Evolutionary conservation across 2,113 vertebrate genomes (phyloP).

Genomic region (Dermatemys mawii): DNA sequence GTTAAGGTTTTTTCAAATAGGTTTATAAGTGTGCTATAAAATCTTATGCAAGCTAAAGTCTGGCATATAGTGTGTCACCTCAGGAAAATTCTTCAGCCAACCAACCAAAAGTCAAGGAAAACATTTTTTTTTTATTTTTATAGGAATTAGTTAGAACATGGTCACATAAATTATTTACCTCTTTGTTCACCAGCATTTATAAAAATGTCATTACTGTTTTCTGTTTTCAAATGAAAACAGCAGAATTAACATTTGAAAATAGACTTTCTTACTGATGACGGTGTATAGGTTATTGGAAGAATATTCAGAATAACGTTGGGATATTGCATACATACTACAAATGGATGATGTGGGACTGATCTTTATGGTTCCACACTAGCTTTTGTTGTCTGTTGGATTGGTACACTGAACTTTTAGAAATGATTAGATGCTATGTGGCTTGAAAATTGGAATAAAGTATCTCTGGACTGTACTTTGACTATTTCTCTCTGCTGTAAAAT

Average conservation of each 20-base stretch:
- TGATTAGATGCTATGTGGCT: background rate
- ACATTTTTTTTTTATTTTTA: background rate
- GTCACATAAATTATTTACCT: background rate
- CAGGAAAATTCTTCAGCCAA: conserved; percentile 29
- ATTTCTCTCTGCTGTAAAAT: background rate
- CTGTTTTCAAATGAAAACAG: background rate
- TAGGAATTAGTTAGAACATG: background rate
- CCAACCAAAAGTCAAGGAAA: background rate
- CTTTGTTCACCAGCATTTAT: background rate
- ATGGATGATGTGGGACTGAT: background rate
- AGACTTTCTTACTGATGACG: background rate
- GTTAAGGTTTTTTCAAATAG: conserved; percentile 51
- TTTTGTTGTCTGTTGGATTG: background rate
- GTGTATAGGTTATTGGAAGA: background rate
- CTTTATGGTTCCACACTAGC: background rate
- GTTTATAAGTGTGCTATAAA: conserved; percentile 16
- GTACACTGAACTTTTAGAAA: background rate
- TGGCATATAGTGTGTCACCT: background rate
- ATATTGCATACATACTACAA: background rate
- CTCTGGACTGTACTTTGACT: background rate
- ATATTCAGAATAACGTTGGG: background rate
- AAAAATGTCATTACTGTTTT: background rate
- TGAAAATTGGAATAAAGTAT: background rate
- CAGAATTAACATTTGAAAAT: background rate
- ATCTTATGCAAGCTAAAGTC: conserved; percentile 26